Percentiles rank a stretch among this genome's conserved stretches.
These are phyloP conservation scores for Rhinichthys osculus DNA, from an alignment of 2,797 vertebrate genomes.

Conservation along the genomic window DNA sequence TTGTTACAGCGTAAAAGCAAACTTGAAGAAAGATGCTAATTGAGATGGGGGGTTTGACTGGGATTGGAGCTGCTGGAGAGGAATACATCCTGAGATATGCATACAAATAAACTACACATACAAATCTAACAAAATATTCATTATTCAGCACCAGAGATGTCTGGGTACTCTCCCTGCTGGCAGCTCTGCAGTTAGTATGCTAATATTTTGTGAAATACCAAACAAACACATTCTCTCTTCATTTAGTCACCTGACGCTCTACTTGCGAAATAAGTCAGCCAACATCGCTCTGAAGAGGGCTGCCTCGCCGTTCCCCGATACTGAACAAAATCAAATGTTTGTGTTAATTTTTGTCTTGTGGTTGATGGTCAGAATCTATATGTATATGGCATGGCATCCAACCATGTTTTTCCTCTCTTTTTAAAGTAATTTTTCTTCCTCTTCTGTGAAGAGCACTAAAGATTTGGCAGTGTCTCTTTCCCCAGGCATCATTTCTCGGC, in stretches of 20 bases:
- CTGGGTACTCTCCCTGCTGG: slow-evolving; percentile 15
- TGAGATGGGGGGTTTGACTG: slow-evolving; percentile 68
- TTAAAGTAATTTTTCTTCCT: background rate
- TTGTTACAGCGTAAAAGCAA: slow-evolving; percentile 52
- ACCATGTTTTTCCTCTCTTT: slow-evolving; percentile 6
- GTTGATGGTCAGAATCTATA: slow-evolving; percentile 1
- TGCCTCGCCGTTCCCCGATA: slow-evolving; percentile 14
- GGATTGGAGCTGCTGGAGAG: slow-evolving; percentile 69
- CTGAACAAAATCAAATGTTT: slow-evolving; percentile 49
- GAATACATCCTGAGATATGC: slow-evolving; percentile 74
- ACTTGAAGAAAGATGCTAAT: slow-evolving; percentile 76
- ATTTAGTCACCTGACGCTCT: slow-evolving; percentile 26
- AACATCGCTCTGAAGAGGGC: background rate
- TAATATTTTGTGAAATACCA: slow-evolving; percentile 42
- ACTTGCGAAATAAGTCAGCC: slow-evolving; percentile 1
- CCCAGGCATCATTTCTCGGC: slow-evolving; percentile 64
- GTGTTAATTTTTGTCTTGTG: slow-evolving; percentile 21
- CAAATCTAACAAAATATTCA: slow-evolving; percentile 46
- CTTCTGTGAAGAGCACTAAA: slow-evolving; percentile 47
- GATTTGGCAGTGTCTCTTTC: slow-evolving; percentile 57
- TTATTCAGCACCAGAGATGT: slow-evolving; percentile 43
- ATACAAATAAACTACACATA: slow-evolving; percentile 69
- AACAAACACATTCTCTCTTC: slow-evolving; percentile 37
- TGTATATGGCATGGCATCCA: slow-evolving; percentile 13
- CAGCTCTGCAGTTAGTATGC: slow-evolving; percentile 24